A percentile compares a stretch with the other conserved stretches of the same genome.
Evolutionary conservation across 37 sponge, comb jelly and placozoan genomes (phyloP).

Genomic region (Cladorhizidae sp.): DNA sequence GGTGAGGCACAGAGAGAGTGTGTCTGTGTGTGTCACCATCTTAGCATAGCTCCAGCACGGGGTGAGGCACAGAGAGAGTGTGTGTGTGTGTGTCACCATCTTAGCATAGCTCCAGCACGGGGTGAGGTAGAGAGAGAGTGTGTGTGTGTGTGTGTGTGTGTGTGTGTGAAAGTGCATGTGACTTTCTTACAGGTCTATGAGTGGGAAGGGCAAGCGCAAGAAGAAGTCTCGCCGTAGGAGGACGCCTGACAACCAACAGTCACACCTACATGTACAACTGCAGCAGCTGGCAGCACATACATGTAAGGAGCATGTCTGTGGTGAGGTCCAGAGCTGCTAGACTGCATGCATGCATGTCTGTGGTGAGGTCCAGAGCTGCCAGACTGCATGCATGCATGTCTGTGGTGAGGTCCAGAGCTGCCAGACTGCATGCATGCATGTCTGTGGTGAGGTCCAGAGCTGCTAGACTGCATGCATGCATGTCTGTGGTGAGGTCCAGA

Average conservation of each 20-base stretch:
- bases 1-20: background rate
- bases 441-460: no score
- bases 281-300: no score
- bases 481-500: no score
- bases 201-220: slow-evolving; percentile 18
- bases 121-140: background rate
- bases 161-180: background rate
- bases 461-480: no score
- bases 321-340: background rate
- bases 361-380: no score
- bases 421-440: no score
- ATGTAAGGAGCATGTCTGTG: no score
- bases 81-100: slow-evolving; percentile 6
- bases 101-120: no score
- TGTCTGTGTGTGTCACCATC: slow-evolving; percentile 1
- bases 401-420: no score
- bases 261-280: no score
- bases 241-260: background rate
- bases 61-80: background rate
- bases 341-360: background rate
- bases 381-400: background rate
- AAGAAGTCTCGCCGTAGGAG: slow-evolving; percentile 11
- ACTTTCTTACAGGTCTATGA: background rate
- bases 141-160: slow-evolving; percentile 1
- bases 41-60: no score